A percentile compares a stretch with the other conserved stretches of the same genome.
Conservation (phyloP, 2,888 invertebrate genomes). For the Plagodis pulveraria region DNA sequence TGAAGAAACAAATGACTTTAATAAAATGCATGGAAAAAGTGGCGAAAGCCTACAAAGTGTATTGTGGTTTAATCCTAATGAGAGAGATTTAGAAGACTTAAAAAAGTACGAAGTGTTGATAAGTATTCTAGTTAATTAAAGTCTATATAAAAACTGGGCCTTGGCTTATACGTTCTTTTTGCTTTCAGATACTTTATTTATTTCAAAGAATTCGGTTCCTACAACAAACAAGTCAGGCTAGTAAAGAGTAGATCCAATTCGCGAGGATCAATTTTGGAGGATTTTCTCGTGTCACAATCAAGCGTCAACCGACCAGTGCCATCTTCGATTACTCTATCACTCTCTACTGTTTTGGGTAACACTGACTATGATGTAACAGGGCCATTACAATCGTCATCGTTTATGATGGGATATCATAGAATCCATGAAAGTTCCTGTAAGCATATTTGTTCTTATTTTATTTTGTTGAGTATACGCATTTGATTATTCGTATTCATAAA, state of each 20-base stretch:
- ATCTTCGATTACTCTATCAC: constrained; percentile 59
- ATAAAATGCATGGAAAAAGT: constrained; percentile 47
- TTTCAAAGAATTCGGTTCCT: constrained; percentile 83
- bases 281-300: constrained; percentile 58
- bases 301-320: constrained; percentile 48
- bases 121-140: background rate
- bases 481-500: background rate
- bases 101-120: constrained; percentile 63
- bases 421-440: constrained; percentile 73
- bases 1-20: constrained; percentile 43
- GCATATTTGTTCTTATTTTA: constrained; percentile 39
- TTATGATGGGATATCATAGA: constrained; percentile 60
- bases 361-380: constrained; percentile 60
- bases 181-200: constrained; percentile 80
- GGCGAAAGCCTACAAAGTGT: constrained; percentile 71
- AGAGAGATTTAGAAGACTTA: constrained; percentile 83
- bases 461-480: background rate
- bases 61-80: constrained; percentile 75
- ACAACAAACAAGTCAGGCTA: constrained; percentile 75
- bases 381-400: constrained; percentile 52
- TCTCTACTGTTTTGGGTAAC: constrained; percentile 56
- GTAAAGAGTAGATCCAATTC: constrained; percentile 78
- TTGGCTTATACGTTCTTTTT: background rate
- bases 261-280: constrained; percentile 76
- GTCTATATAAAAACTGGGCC: no score